These are phyloP conservation scores for Fregetta grallaria DNA, from an alignment of 2,113 vertebrate species.

Conservation along the genomic window DNA sequence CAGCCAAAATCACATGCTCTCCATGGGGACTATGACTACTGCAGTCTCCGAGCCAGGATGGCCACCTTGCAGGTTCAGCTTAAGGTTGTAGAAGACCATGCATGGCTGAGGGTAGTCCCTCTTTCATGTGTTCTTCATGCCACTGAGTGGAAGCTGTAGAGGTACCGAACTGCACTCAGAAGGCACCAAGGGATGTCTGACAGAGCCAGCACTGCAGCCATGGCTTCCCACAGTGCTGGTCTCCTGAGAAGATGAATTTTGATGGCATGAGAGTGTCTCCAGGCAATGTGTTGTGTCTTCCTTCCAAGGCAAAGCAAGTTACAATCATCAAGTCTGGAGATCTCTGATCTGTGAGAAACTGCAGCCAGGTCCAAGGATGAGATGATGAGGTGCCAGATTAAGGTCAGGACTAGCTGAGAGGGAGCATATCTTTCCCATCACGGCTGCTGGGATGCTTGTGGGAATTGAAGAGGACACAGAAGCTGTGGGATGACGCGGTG, in stretches of 20 bases:
- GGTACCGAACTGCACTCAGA: not conserved
- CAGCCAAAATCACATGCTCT: fast-evolving
- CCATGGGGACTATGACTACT: not conserved
- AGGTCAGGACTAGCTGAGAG: not conserved
- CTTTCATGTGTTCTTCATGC: not conserved
- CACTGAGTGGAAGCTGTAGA: not conserved
- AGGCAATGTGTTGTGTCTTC: not conserved
- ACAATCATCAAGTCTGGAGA: not conserved
- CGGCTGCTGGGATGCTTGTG: not conserved
- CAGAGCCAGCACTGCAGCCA: not conserved
- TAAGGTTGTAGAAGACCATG: not conserved
- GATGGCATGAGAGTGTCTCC: not conserved
- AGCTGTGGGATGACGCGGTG: not conserved
- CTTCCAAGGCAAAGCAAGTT: not conserved
- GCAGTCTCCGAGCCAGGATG: not conserved
- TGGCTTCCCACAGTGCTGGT: not conserved
- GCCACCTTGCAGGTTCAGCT: not conserved
- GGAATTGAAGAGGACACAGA: not conserved
- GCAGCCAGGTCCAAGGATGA: not conserved
- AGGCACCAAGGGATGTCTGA: not conserved
- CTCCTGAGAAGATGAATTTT: not conserved
- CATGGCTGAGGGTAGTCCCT: not conserved
- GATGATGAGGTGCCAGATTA: not conserved
- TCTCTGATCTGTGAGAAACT: not conserved
- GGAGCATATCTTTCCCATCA: not conserved